Conservation (phyloP, 1,140 invertebrate species). For the Berghia stephanieae region DNA sequence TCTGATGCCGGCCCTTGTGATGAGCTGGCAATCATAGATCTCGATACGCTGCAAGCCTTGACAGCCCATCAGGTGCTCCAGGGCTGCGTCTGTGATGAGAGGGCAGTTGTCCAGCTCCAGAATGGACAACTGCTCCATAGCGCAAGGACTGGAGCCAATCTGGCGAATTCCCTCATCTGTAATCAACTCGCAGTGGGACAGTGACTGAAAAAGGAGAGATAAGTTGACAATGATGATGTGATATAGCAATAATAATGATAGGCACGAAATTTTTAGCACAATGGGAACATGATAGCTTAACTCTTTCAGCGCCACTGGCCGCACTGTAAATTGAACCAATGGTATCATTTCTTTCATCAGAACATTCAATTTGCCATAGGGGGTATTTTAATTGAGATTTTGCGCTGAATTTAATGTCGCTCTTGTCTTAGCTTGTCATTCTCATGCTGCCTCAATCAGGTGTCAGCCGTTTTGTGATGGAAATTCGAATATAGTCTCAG, state of each 20-base stretch:
- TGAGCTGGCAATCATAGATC: conserved; percentile 98
- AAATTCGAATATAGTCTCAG: too few species aligned
- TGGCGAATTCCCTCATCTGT: conserved; percentile 98
- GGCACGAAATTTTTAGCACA: not conserved
- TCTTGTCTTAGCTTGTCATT: too few species aligned
- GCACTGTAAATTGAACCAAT: too few species aligned
- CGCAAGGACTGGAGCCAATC: conserved; percentile 89
- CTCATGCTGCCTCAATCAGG: too few species aligned
- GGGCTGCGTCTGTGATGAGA: conserved; percentile 95
- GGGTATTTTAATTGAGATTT: too few species aligned
- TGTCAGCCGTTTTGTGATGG: too few species aligned
- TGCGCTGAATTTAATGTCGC: too few species aligned
- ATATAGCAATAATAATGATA: too few species aligned
- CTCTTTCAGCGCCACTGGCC: too few species aligned
- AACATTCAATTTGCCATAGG: too few species aligned
- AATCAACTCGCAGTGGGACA: conserved; percentile 98
- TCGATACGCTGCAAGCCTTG: conserved; percentile 96
- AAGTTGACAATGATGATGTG: not conserved
- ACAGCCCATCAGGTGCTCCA: conserved; percentile 93
- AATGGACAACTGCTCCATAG: conserved; percentile 76
- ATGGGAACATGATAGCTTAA: too few species aligned
- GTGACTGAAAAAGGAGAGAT: conserved; percentile 75
- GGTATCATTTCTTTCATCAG: too few species aligned
- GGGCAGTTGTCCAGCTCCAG: conserved; percentile 99
- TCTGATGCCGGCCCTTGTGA: conserved; percentile 94